phyloP scores from a whole-genome alignment of 1,140 invertebrate species.

The Teleopsis dalmanni region DNA sequence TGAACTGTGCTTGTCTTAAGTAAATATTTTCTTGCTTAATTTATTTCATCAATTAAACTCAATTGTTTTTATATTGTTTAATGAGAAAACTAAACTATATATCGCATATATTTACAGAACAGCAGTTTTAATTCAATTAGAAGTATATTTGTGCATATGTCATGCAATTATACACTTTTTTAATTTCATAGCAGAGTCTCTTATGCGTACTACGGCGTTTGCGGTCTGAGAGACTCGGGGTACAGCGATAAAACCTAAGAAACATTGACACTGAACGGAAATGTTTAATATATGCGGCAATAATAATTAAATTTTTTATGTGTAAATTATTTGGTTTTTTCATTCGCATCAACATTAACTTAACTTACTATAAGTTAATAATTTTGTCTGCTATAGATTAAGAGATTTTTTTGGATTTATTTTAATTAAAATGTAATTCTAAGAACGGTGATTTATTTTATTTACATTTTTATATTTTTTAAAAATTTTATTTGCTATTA shows the following conservation, averaged over 20 bases:
- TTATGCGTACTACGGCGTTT: not conserved
- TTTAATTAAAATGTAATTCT: too few species aligned
- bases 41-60: slow-evolving; percentile 39
- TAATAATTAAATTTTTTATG: slow-evolving; percentile 18
- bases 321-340: too few species aligned
- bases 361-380: too few species aligned
- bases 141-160: slow-evolving; percentile 18
- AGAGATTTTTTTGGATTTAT: too few species aligned
- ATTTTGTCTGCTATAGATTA: too few species aligned
- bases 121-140: slow-evolving; percentile 39
- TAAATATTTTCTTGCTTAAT: slow-evolving; percentile 13
- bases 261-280: slow-evolving; percentile 45
- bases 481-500: too few species aligned
- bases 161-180: slow-evolving; percentile 3
- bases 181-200: slow-evolving; percentile 13
- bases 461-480: too few species aligned
- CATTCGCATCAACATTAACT: too few species aligned
- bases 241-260: slow-evolving; percentile 4
- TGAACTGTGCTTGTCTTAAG: slow-evolving; percentile 16
- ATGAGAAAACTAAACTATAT: not conserved
- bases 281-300: slow-evolving; percentile 40
- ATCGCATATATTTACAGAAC: not conserved
- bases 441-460: too few species aligned
- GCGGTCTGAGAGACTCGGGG: not conserved
- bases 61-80: slow-evolving; percentile 13